Percentiles rank a stretch among this genome's conserved stretches.
Evolutionary conservation across 2,888 invertebrate genomes (phyloP).

Genomic region (Palloptera scutellata): DNA sequence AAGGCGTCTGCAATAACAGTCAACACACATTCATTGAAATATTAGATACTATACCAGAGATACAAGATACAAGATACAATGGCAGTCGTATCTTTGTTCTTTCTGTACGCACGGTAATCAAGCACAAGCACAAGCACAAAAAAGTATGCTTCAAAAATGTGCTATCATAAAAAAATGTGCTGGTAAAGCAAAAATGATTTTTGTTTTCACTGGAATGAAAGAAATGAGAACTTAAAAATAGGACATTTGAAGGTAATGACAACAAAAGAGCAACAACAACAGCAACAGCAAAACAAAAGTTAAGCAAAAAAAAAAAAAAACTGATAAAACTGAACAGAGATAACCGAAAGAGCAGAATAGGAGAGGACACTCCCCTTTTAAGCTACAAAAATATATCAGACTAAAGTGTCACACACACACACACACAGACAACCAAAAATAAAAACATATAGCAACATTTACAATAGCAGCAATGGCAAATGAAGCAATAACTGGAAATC

Average conservation of each 20-base stretch:
- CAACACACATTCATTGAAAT: background rate
- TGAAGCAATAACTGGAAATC: background rate
- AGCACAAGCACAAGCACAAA: no score
- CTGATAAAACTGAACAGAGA: background rate
- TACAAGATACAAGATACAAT: no score
- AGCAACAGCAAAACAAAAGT: background rate
- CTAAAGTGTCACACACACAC: conserved; percentile 6
- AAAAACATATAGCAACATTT: conserved; percentile 20
- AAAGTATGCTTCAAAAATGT: no score
- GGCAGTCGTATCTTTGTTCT: no score
- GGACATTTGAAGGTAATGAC: no score
- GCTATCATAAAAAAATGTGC: no score
- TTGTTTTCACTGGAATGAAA: no score
- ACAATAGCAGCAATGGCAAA: background rate
- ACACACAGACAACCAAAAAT: conserved; percentile 16
- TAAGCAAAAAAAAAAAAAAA: conserved; percentile 1
- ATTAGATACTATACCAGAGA: no score
- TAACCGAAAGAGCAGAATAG: background rate
- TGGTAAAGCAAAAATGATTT: no score
- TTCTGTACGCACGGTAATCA: no score
- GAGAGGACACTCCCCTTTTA: background rate
- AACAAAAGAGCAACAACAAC: background rate
- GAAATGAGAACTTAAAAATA: no score
- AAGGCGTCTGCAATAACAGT: background rate
- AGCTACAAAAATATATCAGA: conserved; percentile 12